Percentiles rank a stretch among this genome's conserved stretches.
Conservation (phyloP, 2,113 vertebrate species). For the Dryoscopus gambensis region DNA sequence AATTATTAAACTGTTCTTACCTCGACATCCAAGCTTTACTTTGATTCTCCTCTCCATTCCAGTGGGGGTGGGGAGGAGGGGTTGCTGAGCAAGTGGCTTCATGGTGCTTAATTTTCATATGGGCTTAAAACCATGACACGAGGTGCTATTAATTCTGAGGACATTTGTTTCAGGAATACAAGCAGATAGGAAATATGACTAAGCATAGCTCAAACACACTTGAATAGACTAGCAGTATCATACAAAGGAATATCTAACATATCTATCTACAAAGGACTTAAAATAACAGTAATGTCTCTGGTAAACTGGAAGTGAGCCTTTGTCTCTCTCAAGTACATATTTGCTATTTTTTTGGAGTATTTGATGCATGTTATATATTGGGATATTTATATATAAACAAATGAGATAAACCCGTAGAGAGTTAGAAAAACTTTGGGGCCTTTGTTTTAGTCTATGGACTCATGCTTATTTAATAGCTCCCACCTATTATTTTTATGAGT, state of each 20-base stretch:
- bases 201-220: background rate
- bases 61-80: accelerated
- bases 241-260: background rate
- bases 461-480: background rate
- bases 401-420: background rate
- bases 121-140: background rate
- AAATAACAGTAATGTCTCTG: background rate
- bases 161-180: background rate
- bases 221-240: background rate
- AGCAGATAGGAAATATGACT: background rate
- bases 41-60: background rate
- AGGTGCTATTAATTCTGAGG: background rate
- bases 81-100: background rate
- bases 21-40: accelerated
- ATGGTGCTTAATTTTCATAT: background rate
- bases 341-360: background rate
- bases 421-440: background rate
- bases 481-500: background rate
- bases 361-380: background rate
- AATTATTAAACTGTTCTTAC: background rate
- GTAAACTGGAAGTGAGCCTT: background rate
- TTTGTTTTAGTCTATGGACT: background rate
- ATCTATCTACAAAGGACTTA: background rate
- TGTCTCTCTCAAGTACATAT: background rate
- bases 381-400: background rate